These are phyloP conservation scores for Anolis sagrei DNA, from an alignment of 2,113 vertebrate genomes.

Conservation along the genomic window DNA sequence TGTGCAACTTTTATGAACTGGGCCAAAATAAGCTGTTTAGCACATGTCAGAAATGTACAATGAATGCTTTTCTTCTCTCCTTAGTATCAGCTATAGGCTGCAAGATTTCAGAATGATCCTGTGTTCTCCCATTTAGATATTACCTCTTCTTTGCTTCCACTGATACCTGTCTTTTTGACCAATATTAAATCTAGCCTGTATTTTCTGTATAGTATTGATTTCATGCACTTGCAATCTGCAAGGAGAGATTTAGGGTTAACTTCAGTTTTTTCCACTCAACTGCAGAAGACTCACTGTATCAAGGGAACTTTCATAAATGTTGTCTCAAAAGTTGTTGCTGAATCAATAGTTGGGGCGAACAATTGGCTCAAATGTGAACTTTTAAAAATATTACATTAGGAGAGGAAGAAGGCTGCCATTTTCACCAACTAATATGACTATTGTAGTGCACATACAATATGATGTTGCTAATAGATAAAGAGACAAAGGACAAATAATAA, in stretches of 20 bases:
- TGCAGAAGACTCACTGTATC: too few relatives aligned
- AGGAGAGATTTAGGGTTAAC: neutral
- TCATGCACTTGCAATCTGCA: neutral
- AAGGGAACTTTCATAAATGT: too few relatives aligned
- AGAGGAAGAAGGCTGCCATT: too few relatives aligned
- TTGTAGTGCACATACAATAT: neutral
- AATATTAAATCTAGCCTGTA: conserved; percentile 21
- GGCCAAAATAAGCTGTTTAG: conserved; percentile 61
- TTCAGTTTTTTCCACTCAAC: too few relatives aligned
- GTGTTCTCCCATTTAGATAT: conserved; percentile 5
- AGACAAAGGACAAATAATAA: neutral
- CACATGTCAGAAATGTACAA: conserved; percentile 48
- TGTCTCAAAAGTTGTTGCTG: too few relatives aligned
- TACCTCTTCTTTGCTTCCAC: conserved; percentile 36
- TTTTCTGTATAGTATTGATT: conserved; percentile 1
- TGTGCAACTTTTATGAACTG: conserved; percentile 56
- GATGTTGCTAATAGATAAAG: neutral
- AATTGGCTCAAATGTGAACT: neutral
- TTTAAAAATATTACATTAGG: neutral
- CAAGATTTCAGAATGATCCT: conserved; percentile 42
- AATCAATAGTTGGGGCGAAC: too few relatives aligned
- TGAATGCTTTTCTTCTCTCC: conserved; percentile 39
- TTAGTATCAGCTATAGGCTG: conserved; percentile 40
- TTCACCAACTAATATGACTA: neutral
- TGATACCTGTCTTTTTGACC: neutral